A percentile compares a stretch with the other conserved stretches of the same genome.
phyloP scores from a whole-genome alignment of 2,797 vertebrate genomes.

The Anas georgica region DNA sequence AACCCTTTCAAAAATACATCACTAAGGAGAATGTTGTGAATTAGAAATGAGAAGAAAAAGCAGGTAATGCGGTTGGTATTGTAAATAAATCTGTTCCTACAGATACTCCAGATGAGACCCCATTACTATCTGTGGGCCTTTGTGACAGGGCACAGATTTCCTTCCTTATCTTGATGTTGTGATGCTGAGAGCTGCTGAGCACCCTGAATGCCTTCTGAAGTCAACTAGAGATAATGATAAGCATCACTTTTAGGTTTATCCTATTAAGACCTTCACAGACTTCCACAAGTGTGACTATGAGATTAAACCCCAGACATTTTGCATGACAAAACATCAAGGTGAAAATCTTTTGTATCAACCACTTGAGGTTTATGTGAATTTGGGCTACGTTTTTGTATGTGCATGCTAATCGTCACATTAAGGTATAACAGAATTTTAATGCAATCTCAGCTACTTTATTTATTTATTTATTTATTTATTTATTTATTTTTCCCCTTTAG shows the following conservation, averaged over 20 bases:
- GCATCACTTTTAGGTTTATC: background rate
- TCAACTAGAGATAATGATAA: conserved; percentile 4
- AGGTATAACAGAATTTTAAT: background rate
- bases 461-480: background rate
- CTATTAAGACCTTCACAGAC: background rate
- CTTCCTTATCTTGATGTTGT: background rate
- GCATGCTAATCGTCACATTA: background rate
- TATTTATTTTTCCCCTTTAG: conserved; percentile 35
- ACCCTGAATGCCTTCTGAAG: conserved; percentile 9
- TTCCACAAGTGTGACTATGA: background rate
- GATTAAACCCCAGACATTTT: background rate
- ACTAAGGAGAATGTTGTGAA: background rate
- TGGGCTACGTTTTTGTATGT: background rate
- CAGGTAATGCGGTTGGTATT: background rate
- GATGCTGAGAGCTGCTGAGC: background rate
- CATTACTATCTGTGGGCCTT: rapidly evolving
- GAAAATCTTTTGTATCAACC: background rate
- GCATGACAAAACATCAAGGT: background rate
- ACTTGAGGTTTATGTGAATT: background rate
- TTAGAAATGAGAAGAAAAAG: background rate
- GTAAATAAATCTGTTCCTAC: background rate
- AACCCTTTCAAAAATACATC: background rate
- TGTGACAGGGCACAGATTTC: background rate
- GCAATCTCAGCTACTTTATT: background rate
- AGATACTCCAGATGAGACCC: background rate